Evolutionary conservation across 2,113 vertebrate species (phyloP).

Genomic region (Salminus brasiliensis): DNA sequence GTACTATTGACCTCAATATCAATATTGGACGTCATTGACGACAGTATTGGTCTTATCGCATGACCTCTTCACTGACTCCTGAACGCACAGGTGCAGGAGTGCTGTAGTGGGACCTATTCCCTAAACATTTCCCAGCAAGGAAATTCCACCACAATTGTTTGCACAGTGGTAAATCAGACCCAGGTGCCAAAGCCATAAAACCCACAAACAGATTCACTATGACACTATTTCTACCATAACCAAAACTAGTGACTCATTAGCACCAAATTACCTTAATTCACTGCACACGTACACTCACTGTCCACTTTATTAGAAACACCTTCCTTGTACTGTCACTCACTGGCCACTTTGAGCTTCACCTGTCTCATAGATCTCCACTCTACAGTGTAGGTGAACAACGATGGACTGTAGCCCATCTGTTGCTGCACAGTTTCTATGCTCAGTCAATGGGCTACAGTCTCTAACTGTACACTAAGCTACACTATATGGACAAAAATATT

Average conservation of each 20-base stretch:
- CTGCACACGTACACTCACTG: not conserved
- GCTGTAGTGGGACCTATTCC: no score
- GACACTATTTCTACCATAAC: not conserved
- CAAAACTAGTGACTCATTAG: constrained; percentile 11
- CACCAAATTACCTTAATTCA: not conserved
- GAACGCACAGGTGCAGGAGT: no score
- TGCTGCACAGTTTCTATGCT: not conserved
- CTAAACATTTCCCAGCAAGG: constrained; percentile 20
- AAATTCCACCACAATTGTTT: constrained; percentile 28
- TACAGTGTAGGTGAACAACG: not conserved
- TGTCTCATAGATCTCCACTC: not conserved
- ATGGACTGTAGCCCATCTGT: not conserved
- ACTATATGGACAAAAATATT: no score
- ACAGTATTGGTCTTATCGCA: no score
- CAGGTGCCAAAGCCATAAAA: constrained; percentile 13
- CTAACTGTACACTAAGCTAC: no score
- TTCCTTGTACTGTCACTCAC: not conserved
- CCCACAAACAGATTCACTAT: not conserved
- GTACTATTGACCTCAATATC: no score
- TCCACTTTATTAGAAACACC: not conserved
- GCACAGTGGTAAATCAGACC: constrained; percentile 22
- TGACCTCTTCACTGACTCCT: no score
- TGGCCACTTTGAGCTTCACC: not conserved
- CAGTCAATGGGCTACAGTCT: no score
- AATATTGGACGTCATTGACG: no score